Base-by-base conservation (phyloP, 2,797 vertebrate genomes). In the Vespertilio murinus region DNA sequence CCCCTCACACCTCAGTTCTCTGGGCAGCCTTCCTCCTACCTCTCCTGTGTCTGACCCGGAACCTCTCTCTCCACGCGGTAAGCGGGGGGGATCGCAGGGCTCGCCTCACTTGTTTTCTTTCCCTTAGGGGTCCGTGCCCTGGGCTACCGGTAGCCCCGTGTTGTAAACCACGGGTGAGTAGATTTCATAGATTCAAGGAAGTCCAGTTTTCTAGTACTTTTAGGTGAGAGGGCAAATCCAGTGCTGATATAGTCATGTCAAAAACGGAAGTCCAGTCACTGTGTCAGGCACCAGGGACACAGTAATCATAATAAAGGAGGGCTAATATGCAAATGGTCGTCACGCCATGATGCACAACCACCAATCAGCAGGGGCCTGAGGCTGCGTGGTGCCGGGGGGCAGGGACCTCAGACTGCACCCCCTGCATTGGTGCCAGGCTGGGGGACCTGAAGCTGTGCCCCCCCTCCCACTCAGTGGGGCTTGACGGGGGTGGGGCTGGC, bases 81-180 rank as follows among this genome's bases (percentile, higher is more conserved):
- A 33, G 3, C 20, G 23, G 35, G 61, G 25, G 6, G 17, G 11
- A 42, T 7, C 4, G 0, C 3, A 14, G 25, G 13, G 10, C n/a
- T 83, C 20, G 1, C 28, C 6, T 25, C 9, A 0, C 17, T 35
- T 40, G 6, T 23, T 59, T 52, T 54, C 42, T 30, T 79, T 28
- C 64, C 25, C 79, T 30, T 6, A 28, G 30, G n/a, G 20, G 6
- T 30, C 18, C 0, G 23, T n/a, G 22, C 52, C 30, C 47, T 13
- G 4, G 12, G 49, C 49, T 54, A 8, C 73, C 25, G 47, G 0
- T 30, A 20, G 8, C 28, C 59, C 71, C 42, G 0, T 8, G 22
- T 65, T 54, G 28, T 40, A 79, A 88, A 75, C 33, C 30, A 69
- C 1, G 0, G 3, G 40, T 78, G 80, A 23, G 61, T 22, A 71